phyloP scores from a whole-genome alignment of 2,797 vertebrate genomes.

The Ambastaia sidthimunki region DNA sequence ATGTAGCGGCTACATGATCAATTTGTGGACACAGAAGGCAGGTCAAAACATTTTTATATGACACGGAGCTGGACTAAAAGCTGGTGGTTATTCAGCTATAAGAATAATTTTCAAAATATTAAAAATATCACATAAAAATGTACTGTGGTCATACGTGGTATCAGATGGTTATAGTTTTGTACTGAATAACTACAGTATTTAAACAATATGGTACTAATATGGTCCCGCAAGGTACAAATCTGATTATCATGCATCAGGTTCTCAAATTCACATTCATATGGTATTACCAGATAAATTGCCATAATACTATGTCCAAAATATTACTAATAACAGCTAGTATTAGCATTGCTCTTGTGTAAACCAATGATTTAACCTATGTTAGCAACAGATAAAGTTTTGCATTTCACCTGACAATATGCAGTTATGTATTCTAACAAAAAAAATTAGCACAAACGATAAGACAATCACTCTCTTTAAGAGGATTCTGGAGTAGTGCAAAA shows the following conservation, averaged over 20 bases:
- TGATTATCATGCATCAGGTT: too few species aligned
- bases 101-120: background rate
- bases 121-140: too few species aligned
- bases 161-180: background rate
- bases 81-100: slow-evolving; percentile 22
- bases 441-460: too few species aligned
- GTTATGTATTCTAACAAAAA: background rate
- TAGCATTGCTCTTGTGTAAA: too few species aligned
- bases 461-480: background rate
- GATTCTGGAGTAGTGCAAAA: too few species aligned
- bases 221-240: too few species aligned
- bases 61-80: slow-evolving; percentile 31
- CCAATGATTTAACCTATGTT: too few species aligned
- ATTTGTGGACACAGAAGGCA: slow-evolving; percentile 52
- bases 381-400: background rate
- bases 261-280: too few species aligned
- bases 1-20: slow-evolving; percentile 44
- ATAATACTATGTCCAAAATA: too few species aligned
- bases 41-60: slow-evolving; percentile 9
- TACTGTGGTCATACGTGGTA: background rate
- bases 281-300: too few species aligned
- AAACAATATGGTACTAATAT: background rate
- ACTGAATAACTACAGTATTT: background rate
- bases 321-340: too few species aligned
- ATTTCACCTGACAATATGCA: background rate